These are phyloP conservation scores for Struthio camelus DNA, from an alignment of 2,113 vertebrate genomes.

Conservation along the genomic window DNA sequence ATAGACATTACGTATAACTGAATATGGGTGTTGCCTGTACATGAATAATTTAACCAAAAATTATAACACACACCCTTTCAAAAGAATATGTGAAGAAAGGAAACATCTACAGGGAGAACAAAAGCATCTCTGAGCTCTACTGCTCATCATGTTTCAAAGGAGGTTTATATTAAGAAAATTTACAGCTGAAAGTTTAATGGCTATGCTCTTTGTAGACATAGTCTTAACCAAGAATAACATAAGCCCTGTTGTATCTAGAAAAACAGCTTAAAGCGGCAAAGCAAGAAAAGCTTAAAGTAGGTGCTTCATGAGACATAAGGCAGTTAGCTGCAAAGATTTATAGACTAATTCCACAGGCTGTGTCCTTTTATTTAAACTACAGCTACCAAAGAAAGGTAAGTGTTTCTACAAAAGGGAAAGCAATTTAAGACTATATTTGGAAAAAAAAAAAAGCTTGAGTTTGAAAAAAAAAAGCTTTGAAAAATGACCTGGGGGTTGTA, in stretches of 20 bases:
- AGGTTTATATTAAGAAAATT: not conserved
- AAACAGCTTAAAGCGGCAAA: not conserved
- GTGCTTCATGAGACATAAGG: not conserved
- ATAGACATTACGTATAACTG: not conserved
- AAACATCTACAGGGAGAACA: not conserved
- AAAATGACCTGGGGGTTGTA: conserved; percentile 24
- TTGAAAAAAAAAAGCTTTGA: conserved; percentile 2
- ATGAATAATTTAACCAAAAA: not conserved
- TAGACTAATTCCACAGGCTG: not conserved
- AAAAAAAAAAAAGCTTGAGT: not conserved
- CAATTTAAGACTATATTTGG: not conserved
- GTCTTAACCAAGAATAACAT: not conserved
- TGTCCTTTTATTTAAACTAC: not conserved
- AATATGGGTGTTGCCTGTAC: not conserved
- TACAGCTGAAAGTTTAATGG: not conserved
- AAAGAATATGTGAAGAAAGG: not conserved
- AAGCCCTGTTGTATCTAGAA: not conserved
- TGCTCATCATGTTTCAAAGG: conserved; percentile 1
- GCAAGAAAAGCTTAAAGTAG: not conserved
- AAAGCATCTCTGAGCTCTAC: not conserved
- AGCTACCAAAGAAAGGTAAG: not conserved
- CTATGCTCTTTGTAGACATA: not conserved
- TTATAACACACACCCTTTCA: not conserved
- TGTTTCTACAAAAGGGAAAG: not conserved
- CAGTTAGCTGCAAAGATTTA: conserved; percentile 17